Evolutionary conservation across 2,888 invertebrate species (phyloP), one percentile per base, ranked within the genome.

Genomic region (Xestoiulus laeticollis): DNA sequence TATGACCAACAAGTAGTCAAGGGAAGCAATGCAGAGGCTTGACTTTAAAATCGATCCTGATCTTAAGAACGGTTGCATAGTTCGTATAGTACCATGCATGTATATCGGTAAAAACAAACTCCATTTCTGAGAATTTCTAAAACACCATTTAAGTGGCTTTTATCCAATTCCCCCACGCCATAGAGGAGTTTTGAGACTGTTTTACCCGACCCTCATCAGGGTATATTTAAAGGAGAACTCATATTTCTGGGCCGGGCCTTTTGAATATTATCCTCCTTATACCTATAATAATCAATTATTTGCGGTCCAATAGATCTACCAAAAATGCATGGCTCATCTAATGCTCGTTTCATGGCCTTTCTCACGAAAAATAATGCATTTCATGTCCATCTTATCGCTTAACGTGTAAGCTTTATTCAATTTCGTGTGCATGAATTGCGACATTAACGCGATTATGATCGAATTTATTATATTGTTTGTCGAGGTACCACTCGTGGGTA

Each of bases 401-500:
- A 59, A 8, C 4, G 26, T 22, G 85, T 87, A 30, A 85, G 59
- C 43, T 38, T 33, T 32, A 86, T 48, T 86, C 48, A 59, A 68
- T 68, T 68, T 68, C 68, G 26, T 68, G 26, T 68, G 68, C 68
- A 68, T 68, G 68, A 68, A 68, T 68, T 26, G 68, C 26, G 30
- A 68, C 68, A 68, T 68, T 68, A 68, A 26, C 12, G 68, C 26
- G 68, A 68, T 68, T 68, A 68, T 68, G 68, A 68, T 68, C 68
- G 68, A 68, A 68, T 68, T 82, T 87, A 44, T 85, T 85, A 85
- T 85, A 44, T 85, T 14, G 33, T 4, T 84, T 12, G 22, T 38
- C 44, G 44, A 6, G 85, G 44, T 44, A 85, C 5, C 59, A 59
- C 59, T 22, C 22, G n/a, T 22, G 59, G 5, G 59, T 22, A n/a